These are phyloP conservation scores for Peribatodes rhomboidaria DNA, from an alignment of 2,888 invertebrate genomes.

Conservation along the genomic window DNA sequence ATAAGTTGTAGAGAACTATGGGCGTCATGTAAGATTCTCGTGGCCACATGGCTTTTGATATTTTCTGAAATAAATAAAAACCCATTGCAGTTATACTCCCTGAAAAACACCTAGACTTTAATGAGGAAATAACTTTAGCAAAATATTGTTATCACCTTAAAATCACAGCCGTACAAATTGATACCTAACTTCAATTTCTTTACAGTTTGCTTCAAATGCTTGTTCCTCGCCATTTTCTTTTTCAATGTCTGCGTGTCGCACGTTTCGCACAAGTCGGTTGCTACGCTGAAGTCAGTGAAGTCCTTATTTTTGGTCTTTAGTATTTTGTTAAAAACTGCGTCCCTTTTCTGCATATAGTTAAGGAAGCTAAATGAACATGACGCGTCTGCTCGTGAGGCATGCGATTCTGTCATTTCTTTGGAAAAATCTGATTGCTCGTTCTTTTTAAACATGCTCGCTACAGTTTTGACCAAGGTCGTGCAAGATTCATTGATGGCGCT, in stretches of 20 bases:
- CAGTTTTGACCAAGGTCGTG: constrained; percentile 68
- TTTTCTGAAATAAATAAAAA: constrained; percentile 71
- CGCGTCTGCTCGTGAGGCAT: constrained; percentile 16
- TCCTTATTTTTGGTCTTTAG: constrained; percentile 29
- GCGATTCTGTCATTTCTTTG: constrained; percentile 8
- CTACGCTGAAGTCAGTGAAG: constrained; percentile 40
- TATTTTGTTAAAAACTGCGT: constrained; percentile 53
- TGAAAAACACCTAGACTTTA: too few relatives aligned
- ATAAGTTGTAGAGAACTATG: constrained; percentile 70
- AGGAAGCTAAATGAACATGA: constrained; percentile 69
- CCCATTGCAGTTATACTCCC: too few relatives aligned
- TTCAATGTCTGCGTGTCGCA: constrained; percentile 69
- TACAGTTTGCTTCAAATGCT: constrained; percentile 66
- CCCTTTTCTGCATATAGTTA: constrained; percentile 71
- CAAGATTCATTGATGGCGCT: constrained; percentile 74
- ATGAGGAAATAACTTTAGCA: neutral
- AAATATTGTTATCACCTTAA: constrained; percentile 63
- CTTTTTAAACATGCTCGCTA: constrained; percentile 68
- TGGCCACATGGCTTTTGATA: constrained; percentile 75
- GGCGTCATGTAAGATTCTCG: constrained; percentile 75
- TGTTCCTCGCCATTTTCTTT: constrained; percentile 64
- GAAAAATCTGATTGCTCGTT: constrained; percentile 23
- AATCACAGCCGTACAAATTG: constrained; percentile 79
- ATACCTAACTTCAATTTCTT: constrained; percentile 79
- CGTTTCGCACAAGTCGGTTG: constrained; percentile 62